Base-by-base conservation (phyloP, 2,113 vertebrate species). In the Limanda limanda region DNA sequence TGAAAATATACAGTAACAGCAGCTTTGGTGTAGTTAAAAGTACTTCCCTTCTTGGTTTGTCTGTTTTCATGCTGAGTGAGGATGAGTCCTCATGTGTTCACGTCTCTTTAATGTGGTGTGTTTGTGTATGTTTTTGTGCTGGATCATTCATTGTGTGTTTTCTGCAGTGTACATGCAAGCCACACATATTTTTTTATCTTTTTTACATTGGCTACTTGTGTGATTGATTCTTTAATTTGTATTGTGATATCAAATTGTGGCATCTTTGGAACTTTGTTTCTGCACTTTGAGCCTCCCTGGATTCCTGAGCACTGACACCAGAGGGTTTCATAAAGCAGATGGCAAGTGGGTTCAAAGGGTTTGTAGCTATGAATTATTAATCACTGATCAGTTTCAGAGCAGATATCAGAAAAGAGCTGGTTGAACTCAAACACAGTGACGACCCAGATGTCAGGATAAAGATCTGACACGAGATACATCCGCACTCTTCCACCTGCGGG, bases 281-380 rank as follows among this genome's bases (percentile, higher is more conserved):
- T 7, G 4, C 15, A 51, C 48, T 51, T 54, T 54, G 51, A 54
- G 18, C 3, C 15, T 66, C 73, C 42, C 11, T 40, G 61, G 91
- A 92, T 75, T 92, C 85, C 86, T 84, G 90, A 94, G 86, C 31
- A 7, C 6, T 31, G 31, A 31, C 1, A 31, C 31, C 31, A 31
- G 31, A 31, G 6, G 31, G 31, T 31, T 7, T 31, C 6, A 31
- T 31, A 31, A 88, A 89, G 82, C 81, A 82, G 80, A 79, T 85
- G 82, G 47, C 18, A 17, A 51, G 54, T 6, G 52, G 52, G 7
- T 11, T n/a, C 54, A 56, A 56, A 13, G n/a, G 54, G n/a, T 12
- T 70, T 3, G 15, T 20, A 31, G 42, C 55, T 57, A 70, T 86
- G 47, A 85, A 88, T 88, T 83, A 91, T 91, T 90, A 79, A 89